A percentile compares a stretch with the other conserved stretches of the same genome.
Evolutionary conservation across 2,888 invertebrate genomes (phyloP).

Genomic region (Busseola fusca): DNA sequence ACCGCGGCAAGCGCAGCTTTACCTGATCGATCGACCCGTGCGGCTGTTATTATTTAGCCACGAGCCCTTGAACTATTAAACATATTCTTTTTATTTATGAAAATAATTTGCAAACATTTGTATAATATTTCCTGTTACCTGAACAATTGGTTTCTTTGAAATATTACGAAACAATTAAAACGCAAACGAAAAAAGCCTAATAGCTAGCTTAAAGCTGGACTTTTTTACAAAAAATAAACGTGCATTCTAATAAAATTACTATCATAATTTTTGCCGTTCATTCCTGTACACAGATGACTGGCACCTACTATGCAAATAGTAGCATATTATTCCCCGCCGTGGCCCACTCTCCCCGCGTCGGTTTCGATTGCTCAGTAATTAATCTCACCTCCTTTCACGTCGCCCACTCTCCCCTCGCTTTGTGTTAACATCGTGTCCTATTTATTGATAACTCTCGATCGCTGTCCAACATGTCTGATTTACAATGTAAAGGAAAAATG

Average conservation of each 20-base stretch:
- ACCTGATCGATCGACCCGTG: no score
- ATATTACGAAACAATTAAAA: not conserved
- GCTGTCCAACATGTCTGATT: slow-evolving; percentile 32
- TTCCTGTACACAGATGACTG: slow-evolving; percentile 21
- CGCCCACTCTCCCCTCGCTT: slow-evolving; percentile 45
- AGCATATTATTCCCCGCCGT: slow-evolving; percentile 41
- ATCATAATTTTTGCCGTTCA: not conserved
- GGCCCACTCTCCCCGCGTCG: slow-evolving; percentile 53
- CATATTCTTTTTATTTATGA: not conserved
- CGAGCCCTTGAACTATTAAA: not conserved
- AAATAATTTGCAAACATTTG: not conserved
- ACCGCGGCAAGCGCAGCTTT: no score
- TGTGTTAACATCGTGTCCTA: slow-evolving; percentile 61
- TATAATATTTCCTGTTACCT: not conserved
- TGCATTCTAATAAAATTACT: not conserved
- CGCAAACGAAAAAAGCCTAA: not conserved
- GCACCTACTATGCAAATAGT: slow-evolving; percentile 58
- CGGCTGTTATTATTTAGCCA: no score
- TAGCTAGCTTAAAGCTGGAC: not conserved
- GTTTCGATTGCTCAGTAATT: slow-evolving; percentile 71
- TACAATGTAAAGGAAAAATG: slow-evolving; percentile 21
- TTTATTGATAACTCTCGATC: slow-evolving; percentile 57
- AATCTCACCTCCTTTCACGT: slow-evolving; percentile 67
- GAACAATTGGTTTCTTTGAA: not conserved
- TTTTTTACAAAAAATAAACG: not conserved